Percentiles rank a stretch among this genome's conserved stretches.
Conservation (phyloP, 1,140 invertebrate species). For the Nasonia vitripennis region DNA sequence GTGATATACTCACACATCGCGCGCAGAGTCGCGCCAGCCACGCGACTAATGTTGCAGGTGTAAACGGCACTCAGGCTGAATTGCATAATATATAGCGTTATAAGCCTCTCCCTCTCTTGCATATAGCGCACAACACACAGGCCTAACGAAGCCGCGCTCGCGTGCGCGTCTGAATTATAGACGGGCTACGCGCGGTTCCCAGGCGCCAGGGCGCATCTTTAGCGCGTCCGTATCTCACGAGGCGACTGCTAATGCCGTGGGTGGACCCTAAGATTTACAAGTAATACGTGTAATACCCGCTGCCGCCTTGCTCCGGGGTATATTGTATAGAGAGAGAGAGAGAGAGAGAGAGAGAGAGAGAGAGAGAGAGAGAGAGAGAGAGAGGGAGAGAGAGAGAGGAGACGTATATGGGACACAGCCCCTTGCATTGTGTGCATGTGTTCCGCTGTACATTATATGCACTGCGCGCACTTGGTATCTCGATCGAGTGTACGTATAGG, state of each 20-base stretch:
- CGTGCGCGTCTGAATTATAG: neutral
- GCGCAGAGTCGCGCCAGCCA: neutral
- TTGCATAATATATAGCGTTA: conserved; percentile 39
- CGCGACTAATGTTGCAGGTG: conserved; percentile 37
- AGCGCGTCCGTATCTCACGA: conserved; percentile 13
- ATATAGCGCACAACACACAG: neutral
- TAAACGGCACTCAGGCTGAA: conserved; percentile 25
- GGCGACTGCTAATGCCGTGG: conserved; percentile 36
- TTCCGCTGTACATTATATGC: too few species aligned
- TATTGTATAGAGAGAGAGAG: neutral
- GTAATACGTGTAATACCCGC: conserved; percentile 37
- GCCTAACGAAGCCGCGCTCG: neutral
- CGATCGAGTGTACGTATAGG: too few species aligned
- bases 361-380: neutral
- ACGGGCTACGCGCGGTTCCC: neutral
- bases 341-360: too few species aligned
- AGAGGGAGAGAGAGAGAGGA: neutral
- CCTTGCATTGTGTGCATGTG: too few species aligned
- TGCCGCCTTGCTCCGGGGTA: neutral
- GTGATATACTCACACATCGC: neutral
- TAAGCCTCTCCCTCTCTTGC: conserved; percentile 4
- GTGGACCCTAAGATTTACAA: conserved; percentile 53
- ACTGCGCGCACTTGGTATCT: too few species aligned
- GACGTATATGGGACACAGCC: too few species aligned
- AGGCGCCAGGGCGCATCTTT: conserved; percentile 5